phyloP scores from a whole-genome alignment of 2,113 vertebrate genomes.

The Gambusia holbrooki region DNA sequence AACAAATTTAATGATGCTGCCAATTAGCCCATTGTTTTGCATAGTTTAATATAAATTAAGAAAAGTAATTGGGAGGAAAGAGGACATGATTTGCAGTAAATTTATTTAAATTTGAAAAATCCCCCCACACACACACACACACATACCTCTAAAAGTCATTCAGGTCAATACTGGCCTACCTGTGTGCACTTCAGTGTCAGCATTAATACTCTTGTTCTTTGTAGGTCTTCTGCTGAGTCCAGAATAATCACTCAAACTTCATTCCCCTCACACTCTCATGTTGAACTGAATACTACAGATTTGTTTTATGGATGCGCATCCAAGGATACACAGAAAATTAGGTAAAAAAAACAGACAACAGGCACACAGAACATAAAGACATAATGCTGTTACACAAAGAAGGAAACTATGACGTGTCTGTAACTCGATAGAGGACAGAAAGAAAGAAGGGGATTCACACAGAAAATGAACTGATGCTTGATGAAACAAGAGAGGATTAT shows the following conservation, averaged over 20 bases:
- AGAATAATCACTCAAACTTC: neutral
- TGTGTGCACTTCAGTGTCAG: too few species aligned
- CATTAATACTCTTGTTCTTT: too few species aligned
- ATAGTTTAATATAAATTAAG: neutral
- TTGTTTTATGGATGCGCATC: slow-evolving; percentile 11
- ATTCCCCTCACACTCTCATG: slow-evolving; percentile 18
- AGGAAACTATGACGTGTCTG: slow-evolving; percentile 49
- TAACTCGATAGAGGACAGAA: slow-evolving; percentile 41
- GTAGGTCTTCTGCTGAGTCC: neutral
- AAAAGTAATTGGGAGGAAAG: neutral
- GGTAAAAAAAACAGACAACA: slow-evolving; percentile 18
- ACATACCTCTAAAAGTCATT: too few species aligned
- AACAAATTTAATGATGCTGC: neutral
- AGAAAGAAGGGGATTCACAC: slow-evolving; percentile 21
- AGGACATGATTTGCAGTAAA: neutral
- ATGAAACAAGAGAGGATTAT: slow-evolving; percentile 54
- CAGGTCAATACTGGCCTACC: too few species aligned
- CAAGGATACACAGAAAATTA: slow-evolving; percentile 6
- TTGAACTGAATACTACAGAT: slow-evolving; percentile 18
- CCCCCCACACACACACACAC: too few species aligned
- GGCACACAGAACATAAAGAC: slow-evolving; percentile 16
- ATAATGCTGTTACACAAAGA: slow-evolving; percentile 30
- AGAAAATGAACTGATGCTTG: slow-evolving; percentile 45
- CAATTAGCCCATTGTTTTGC: neutral
- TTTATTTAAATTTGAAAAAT: neutral